Percentiles rank a stretch among this genome's conserved stretches.
phyloP scores from a whole-genome alignment of 2,113 vertebrate genomes.

The Opisthocomus hoazin region DNA sequence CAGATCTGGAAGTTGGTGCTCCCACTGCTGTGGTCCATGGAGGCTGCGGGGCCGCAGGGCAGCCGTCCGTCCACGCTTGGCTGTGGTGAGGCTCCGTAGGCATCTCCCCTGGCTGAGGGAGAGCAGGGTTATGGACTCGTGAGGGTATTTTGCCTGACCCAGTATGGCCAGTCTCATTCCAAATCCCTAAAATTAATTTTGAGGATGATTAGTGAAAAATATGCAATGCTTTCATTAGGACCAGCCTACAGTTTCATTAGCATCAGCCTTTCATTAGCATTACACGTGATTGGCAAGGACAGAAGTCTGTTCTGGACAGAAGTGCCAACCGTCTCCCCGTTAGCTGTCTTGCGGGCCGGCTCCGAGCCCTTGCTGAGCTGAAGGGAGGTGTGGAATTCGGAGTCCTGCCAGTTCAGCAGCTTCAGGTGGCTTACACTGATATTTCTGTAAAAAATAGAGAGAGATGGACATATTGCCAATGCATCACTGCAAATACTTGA shows the following conservation, averaged over 20 bases:
- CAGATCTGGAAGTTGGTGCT: not conserved
- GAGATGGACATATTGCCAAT: not conserved
- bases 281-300: not conserved
- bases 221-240: not conserved
- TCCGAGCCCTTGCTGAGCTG: not conserved
- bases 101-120: not conserved
- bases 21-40: not conserved
- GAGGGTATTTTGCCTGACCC: not conserved
- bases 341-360: too few species aligned
- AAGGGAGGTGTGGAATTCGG: fast-evolving
- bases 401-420: not conserved
- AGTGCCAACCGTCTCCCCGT: too few species aligned
- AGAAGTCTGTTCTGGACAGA: not conserved
- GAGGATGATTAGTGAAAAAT: not conserved
- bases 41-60: not conserved
- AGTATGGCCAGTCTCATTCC: not conserved
- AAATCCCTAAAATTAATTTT: not conserved
- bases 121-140: not conserved
- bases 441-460: not conserved
- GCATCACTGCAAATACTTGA: not conserved
- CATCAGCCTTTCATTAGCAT: too few species aligned
- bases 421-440: not conserved
- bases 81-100: not conserved
- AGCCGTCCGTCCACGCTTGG: fast-evolving
- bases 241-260: too few species aligned